These are phyloP conservation scores for Chaenocephalus aceratus DNA, from an alignment of 2,113 vertebrate genomes.

Conservation along the genomic window DNA sequence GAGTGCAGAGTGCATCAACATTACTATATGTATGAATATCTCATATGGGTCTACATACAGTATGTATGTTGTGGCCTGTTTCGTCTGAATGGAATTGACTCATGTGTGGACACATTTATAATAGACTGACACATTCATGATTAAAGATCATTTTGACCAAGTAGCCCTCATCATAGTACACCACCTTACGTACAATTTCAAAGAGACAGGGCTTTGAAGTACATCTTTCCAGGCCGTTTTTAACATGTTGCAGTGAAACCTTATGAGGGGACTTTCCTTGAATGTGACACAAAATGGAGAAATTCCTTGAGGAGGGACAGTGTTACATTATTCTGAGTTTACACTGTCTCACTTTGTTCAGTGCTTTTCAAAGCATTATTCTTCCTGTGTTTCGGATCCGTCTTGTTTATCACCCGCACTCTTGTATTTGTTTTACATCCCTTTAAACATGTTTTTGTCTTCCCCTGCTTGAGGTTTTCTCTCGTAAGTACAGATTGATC, in stretches of 20 bases:
- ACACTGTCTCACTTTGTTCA: conserved; percentile 31
- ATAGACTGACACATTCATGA: neutral
- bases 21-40: conserved; percentile 11
- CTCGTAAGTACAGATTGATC: conserved; percentile 67
- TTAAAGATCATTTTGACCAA: neutral
- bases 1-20: conserved; percentile 29
- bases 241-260: neutral
- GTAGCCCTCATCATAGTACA: neutral
- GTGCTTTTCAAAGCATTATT: conserved; percentile 23
- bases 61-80: conserved; percentile 5
- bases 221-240: neutral
- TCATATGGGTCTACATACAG: neutral
- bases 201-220: too few species aligned
- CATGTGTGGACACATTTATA: conserved; percentile 5
- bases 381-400: neutral
- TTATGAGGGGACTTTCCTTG: conserved; percentile 9
- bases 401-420: conserved; percentile 42
- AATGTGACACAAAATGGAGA: conserved; percentile 41
- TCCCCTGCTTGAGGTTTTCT: conserved; percentile 13
- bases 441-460: conserved; percentile 7
- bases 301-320: conserved; percentile 30
- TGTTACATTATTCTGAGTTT: conserved; percentile 23
- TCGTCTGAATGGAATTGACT: conserved; percentile 10
- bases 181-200: too few species aligned
- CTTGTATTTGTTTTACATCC: conserved; percentile 21